Percentiles rank a stretch among this genome's conserved stretches.
Evolutionary conservation across 2,797 vertebrate species (phyloP).

Genomic region (Kryptolebias ocellatus): DNA sequence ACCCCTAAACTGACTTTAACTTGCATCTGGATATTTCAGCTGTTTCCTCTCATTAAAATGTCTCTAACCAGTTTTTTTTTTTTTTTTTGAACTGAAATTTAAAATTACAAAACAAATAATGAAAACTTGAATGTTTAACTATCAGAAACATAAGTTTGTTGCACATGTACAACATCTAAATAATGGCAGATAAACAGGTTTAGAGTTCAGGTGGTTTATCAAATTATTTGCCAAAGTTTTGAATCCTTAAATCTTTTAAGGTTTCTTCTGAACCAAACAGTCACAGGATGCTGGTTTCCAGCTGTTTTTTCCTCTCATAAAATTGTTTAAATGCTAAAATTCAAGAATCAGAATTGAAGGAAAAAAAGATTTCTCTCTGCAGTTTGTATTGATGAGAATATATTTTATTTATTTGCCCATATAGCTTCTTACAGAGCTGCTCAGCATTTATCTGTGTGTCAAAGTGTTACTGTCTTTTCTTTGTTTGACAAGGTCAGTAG

Average conservation of each 20-base stretch:
- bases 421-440: not conserved
- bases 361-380: too few relatives aligned
- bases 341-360: too few relatives aligned
- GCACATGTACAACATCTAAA: not conserved
- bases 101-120: not conserved
- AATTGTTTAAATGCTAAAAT: too few relatives aligned
- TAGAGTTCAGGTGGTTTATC: not conserved
- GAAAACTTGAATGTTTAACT: not conserved
- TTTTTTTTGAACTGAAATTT: not conserved
- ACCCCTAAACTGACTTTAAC: conserved; percentile 22
- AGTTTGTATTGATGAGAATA: too few relatives aligned
- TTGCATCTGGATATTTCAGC: conserved; percentile 33
- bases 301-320: too few relatives aligned
- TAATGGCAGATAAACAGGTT: not conserved
- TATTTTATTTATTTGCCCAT: conserved; percentile 1
- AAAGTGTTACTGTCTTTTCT: conserved; percentile 6
- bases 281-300: not conserved
- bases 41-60: conserved; percentile 44
- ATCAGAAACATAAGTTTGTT: too few relatives aligned
- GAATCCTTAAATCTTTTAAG: not conserved
- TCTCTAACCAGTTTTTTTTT: conserved; percentile 26
- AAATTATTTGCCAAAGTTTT: not conserved
- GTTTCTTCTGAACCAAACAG: not conserved
- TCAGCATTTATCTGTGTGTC: not conserved
- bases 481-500: conserved; percentile 9